Conservation (phyloP, 2,888 invertebrate genomes). For the Amphipyra berbera region DNA sequence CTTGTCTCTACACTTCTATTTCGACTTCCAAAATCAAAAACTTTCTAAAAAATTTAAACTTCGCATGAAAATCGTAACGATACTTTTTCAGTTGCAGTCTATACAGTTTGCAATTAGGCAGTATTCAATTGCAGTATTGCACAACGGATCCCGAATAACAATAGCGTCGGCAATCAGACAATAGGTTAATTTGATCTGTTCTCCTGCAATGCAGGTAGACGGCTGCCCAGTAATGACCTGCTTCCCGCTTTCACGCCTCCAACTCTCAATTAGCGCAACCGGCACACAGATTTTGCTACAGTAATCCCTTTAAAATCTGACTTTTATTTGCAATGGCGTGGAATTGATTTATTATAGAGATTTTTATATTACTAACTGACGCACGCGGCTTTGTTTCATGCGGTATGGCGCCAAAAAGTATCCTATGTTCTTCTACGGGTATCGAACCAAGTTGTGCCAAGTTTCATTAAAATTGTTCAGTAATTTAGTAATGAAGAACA, state of each 20-base stretch:
- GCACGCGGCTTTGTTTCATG: too few species aligned
- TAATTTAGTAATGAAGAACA: too few species aligned
- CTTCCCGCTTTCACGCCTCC: slow-evolving; percentile 51
- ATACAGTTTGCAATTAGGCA: slow-evolving; percentile 37
- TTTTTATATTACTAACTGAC: too few species aligned
- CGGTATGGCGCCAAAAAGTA: too few species aligned
- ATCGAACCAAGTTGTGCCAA: too few species aligned
- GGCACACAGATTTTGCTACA: slow-evolving; percentile 32
- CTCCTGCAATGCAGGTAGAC: slow-evolving; percentile 57
- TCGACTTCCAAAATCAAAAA: too few species aligned
- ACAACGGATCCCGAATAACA: slow-evolving; percentile 46
- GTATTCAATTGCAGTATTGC: slow-evolving; percentile 35
- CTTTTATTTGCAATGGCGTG: slow-evolving; percentile 9
- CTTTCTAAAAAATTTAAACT: not conserved
- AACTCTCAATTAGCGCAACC: slow-evolving; percentile 37
- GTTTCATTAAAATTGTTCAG: too few species aligned
- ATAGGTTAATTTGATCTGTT: slow-evolving; percentile 50
- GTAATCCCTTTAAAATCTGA: slow-evolving; percentile 27
- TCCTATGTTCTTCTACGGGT: too few species aligned
- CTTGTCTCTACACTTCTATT: too few species aligned
- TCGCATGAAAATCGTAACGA: slow-evolving; percentile 7
- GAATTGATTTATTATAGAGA: not conserved
- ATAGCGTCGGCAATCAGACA: slow-evolving; percentile 37
- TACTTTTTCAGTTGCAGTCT: slow-evolving; percentile 4
- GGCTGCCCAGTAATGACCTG: slow-evolving; percentile 51